Evolutionary conservation across 2,113 vertebrate species (phyloP), one percentile per base, ranked within the genome.

Genomic region (Vulpes lagopus): DNA sequence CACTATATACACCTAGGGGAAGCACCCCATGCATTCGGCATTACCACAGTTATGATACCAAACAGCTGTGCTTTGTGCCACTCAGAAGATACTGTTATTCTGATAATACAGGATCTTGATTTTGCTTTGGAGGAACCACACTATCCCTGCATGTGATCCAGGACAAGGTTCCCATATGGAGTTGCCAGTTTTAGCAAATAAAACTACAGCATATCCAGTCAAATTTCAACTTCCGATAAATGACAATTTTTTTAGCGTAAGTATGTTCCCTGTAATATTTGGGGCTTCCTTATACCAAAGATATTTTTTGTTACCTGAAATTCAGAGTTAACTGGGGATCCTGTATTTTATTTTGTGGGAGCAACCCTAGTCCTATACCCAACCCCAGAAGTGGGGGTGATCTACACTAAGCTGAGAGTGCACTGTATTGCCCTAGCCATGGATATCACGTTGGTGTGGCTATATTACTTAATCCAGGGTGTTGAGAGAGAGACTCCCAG

Each of bases 181-280:
- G 35, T 2, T 59, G 10, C 35, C 11, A 15, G 14, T 71, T 71
- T 71, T 27, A 83, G 67, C 27, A 73, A 78, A 38, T 67, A 73
- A 90, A 97, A 95, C 91, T n/a, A 65, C 1, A 86, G 16, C 79
- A 0, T 78, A 49, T 4, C 4, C 35, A 78, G 38, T 81, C 59
- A 85, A 35, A 76, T 69, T 76, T 85, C 51, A 60, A 95, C 49
- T 80, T 89, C 79, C 89, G 38, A 49, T 55, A 86, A 65, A 89
- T 8, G 87, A 49, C 30, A 8, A 11, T 17, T 62, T 62, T 62
- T 96, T 89, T 69, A 55, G 64, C 62, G 1, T 80, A 67, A 86
- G 38, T 64, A 74, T n/a, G 38, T 55, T n/a, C 30, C 51, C 22
- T 27, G 30, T 22, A 60, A 62, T 89, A 94, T 84, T 81, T 89